Conservation (phyloP, 35 echinoderm and acorn worm species). For the Chiridota heheva region DNA sequence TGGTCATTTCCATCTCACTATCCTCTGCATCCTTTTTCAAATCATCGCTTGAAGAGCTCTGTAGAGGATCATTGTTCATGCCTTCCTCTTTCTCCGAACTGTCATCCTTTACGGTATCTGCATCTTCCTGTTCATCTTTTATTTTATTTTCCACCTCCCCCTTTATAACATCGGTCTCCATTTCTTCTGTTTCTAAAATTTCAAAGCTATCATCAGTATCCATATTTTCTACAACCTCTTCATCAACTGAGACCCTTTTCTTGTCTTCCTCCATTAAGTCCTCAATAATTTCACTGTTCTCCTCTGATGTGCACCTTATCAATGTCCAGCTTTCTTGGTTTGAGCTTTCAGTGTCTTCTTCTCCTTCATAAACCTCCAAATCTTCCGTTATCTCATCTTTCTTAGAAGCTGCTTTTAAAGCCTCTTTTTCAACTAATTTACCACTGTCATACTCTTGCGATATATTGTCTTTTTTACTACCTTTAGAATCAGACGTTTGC, state of each 20-base stretch:
- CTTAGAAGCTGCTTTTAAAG: constrained; percentile 19
- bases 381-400: background rate
- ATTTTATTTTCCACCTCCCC: background rate
- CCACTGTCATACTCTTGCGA: background rate
- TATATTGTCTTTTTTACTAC: background rate
- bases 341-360: background rate
- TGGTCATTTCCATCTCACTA: too few relatives aligned
- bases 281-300: background rate
- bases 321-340: constrained; percentile 3
- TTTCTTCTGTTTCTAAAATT: constrained; percentile 26
- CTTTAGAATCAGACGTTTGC: too few relatives aligned
- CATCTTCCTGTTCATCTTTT: background rate
- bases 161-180: background rate
- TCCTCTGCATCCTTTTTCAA: too few relatives aligned
- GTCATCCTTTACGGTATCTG: background rate
- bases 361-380: constrained; percentile 12
- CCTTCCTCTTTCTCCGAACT: too few relatives aligned
- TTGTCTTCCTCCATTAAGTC: constrained; percentile 18
- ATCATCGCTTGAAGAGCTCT: too few relatives aligned
- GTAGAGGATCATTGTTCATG: too few relatives aligned
- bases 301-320: constrained; percentile 19
- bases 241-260: background rate
- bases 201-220: constrained; percentile 34
- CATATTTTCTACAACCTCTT: background rate
- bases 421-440: constrained; percentile 24